Base-by-base conservation (phyloP, 2,888 invertebrate species). In the Diadromus collaris region DNA sequence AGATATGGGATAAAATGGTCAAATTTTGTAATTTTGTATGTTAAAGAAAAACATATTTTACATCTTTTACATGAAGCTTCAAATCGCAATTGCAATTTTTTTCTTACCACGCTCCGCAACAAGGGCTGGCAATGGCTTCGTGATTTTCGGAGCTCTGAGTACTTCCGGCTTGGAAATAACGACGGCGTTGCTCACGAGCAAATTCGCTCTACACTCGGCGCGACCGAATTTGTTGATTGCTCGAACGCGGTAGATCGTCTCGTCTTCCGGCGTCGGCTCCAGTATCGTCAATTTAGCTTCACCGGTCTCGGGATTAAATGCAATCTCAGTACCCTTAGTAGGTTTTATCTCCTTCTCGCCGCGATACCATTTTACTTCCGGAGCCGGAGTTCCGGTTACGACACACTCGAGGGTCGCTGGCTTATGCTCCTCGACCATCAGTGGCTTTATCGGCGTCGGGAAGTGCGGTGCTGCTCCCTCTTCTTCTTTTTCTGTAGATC, bases 121-220 rank as follows among this genome's bases (percentile, higher is more conserved):
- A 82, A 95, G 92, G 13, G 97, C 96, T 90, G 95, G 94, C 73
- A 98, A 92, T 74, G 97, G 96, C 88, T 95, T 94, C 65, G 94
- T 94, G 85, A 98, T 96, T 86, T 94, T 94, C 58, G 96, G 96
- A 41, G 95, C 95, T 83, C 93, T 92, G 64, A 94, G 90, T 1
- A 93, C 92, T 83, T 91, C 88, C 64, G 93, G 92, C 86, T 93
- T 91, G 27, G 91, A 90, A 41, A 93, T 90, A 72, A 90, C 90
- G 79, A 91, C 92, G 78, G 86, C 90, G 85, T 88, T 92, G 86
- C 92, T 93, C 63, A 95, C 93, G 51, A 95, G 91, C 41, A 96
- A 92, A 89, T 96, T 95, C 7, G 96, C 95, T 86, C 95, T 93
- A 85, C 95, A 95, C 88, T 95, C 93, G 2, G 95, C 95, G 79